Percentiles rank a stretch among this genome's conserved stretches.
Evolutionary conservation across 2,113 vertebrate species (phyloP).

Genomic region (Heliornis fulica): DNA sequence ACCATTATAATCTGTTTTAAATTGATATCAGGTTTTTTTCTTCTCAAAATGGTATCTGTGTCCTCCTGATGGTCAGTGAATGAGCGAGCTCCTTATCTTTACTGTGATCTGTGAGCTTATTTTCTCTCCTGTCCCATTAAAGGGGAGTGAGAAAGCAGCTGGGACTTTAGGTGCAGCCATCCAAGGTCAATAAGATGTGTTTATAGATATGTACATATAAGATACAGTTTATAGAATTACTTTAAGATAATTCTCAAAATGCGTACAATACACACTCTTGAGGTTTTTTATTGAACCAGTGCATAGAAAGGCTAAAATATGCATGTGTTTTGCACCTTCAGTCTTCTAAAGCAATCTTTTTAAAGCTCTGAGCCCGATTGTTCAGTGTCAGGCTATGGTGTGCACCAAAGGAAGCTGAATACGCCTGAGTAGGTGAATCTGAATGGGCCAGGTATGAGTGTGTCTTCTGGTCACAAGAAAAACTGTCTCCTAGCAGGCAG

Average conservation of each 20-base stretch:
- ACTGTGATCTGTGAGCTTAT: accelerated
- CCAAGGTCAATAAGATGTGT: neutral
- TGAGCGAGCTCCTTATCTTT: neutral
- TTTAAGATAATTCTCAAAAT: neutral
- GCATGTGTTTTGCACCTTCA: neutral
- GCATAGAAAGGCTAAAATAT: neutral
- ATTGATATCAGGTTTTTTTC: neutral
- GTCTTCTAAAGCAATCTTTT: neutral
- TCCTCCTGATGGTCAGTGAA: too few relatives aligned
- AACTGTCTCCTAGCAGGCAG: neutral
- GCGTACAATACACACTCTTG: neutral
- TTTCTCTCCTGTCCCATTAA: neutral
- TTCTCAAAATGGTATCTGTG: neutral
- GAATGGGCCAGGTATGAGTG: too few relatives aligned
- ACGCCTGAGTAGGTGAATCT: neutral
- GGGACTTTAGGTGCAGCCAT: neutral
- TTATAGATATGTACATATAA: too few relatives aligned
- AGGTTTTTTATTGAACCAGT: neutral
- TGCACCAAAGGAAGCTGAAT: neutral
- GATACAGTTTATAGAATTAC: neutral
- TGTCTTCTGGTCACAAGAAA: neutral
- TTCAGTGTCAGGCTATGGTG: neutral
- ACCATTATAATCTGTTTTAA: neutral
- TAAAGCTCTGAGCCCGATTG: neutral
- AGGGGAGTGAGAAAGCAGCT: neutral